Evolutionary conservation across 2,797 vertebrate genomes (phyloP).

Genomic region (Schizopygopsis malacanthus): DNA sequence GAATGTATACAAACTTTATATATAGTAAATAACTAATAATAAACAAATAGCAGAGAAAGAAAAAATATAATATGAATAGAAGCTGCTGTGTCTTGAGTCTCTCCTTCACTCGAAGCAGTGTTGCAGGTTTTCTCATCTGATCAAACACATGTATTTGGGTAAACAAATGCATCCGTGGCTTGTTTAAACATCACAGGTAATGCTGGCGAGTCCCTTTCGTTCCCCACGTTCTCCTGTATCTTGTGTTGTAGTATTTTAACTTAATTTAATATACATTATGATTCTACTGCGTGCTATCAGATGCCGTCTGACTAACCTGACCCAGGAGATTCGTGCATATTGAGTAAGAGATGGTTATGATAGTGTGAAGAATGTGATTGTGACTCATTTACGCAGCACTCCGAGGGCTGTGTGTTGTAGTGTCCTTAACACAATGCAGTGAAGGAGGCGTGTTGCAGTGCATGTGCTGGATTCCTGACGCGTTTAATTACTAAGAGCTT

Average conservation of each 20-base stretch:
- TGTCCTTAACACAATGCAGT: background rate
- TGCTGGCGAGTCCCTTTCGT: background rate
- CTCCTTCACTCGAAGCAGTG: background rate
- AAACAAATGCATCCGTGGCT: background rate
- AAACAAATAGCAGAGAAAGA: too few relatives aligned
- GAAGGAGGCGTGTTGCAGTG: constrained; percentile 18
- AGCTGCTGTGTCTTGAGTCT: background rate
- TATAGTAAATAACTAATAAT: too few relatives aligned
- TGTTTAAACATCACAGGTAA: constrained; percentile 1
- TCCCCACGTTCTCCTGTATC: background rate
- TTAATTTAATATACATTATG: background rate
- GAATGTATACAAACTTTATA: too few relatives aligned
- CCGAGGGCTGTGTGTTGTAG: background rate
- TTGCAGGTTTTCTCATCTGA: background rate
- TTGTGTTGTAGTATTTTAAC: background rate
- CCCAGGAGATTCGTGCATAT: background rate
- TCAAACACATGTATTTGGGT: background rate
- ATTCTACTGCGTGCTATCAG: background rate
- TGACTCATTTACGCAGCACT: background rate
- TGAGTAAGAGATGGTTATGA: background rate
- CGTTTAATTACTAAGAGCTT: constrained; percentile 53
- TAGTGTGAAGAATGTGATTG: background rate
- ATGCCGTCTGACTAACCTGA: background rate
- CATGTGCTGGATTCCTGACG: constrained; percentile 55
- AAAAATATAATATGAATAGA: background rate